These are phyloP conservation scores for Polia nebulosa DNA, from an alignment of 2,888 invertebrate species.

Conservation along the genomic window DNA sequence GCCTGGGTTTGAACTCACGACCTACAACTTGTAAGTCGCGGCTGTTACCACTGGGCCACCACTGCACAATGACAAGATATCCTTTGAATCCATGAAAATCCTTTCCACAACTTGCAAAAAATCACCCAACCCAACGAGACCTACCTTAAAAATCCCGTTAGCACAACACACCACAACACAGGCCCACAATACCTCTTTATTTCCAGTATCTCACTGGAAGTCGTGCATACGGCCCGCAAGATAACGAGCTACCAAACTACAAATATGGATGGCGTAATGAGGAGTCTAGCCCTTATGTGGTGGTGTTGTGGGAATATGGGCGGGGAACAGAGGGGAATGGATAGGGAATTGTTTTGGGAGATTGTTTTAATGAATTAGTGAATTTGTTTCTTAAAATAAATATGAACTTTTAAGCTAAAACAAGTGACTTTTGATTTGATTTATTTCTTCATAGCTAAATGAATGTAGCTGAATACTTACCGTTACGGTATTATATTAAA, in stretches of 20 bases:
- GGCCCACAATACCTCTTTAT: conserved; percentile 57
- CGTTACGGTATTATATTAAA: too few species aligned
- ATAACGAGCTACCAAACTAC: conserved; percentile 79
- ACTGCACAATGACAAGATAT: too few species aligned
- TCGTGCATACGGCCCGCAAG: conserved; percentile 76
- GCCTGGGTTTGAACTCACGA: too few species aligned
- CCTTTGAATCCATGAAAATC: too few species aligned
- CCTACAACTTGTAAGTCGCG: too few species aligned
- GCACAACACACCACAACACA: conserved; percentile 20
- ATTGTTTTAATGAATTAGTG: background rate
- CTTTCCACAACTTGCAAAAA: conserved; percentile 3
- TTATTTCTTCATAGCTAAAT: too few species aligned
- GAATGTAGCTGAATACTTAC: too few species aligned
- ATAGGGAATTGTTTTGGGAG: conserved; percentile 20
- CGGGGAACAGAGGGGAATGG: background rate
- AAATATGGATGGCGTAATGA: conserved; percentile 84
- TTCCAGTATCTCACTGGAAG: conserved; percentile 58
- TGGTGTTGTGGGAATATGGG: conserved; percentile 65
- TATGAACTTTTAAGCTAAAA: too few species aligned
- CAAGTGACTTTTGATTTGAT: too few species aligned
- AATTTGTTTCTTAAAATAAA: background rate
- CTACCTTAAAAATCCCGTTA: conserved; percentile 48
- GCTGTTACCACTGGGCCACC: too few species aligned
- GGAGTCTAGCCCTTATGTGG: conserved; percentile 81
- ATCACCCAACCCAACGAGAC: background rate